Evolutionary conservation across 2,113 vertebrate genomes (phyloP), one percentile per base, ranked within the genome.

Genomic region (Melanostigma gelatinosum): DNA sequence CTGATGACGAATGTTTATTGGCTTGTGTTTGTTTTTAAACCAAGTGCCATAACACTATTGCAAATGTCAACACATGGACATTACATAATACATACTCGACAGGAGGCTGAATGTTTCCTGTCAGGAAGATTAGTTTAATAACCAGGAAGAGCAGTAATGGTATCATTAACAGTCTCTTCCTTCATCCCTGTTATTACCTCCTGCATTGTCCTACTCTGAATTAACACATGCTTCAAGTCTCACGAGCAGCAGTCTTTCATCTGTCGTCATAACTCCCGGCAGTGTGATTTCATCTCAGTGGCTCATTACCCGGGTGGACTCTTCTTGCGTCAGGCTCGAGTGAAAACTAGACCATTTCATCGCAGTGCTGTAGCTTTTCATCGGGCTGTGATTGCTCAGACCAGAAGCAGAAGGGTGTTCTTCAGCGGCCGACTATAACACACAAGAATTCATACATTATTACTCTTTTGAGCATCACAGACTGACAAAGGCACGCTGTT

Each of bases 81-180:
- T 70, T 12, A 75, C n/a, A 24, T 2, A 71, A 70, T 6, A 71
- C 32, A 27, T 1, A 75, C 70, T 77, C 36, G 22, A 34, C 34
- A 62, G 42, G 44, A 72, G 27, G 58, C 46, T 13, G 24, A 68
- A 29, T 2, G 44, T 68, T 76, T 75, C 27, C 34, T 32, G 55
- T 82, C 32, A 64, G 67, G 71, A 15, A 63, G 40, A 83, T 82
- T 70, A 44, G n/a, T 85, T 89, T 73, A 72, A 82, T 81, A 77
- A 84, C 63, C 7, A 34, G 42, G 34, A 78, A 50, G 54, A 75
- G 55, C 61, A 71, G 50, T 65, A 71, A 63, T 52, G n/a, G 69
- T 40, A 32, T 27, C 68, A 84, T 77, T 64, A 81, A 85, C 20
- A 58, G 69, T 63, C 29, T 60, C 34, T 66, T 71, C 42, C 36